A percentile compares a stretch with the other conserved stretches of the same genome.
phyloP scores from a whole-genome alignment of 2,113 vertebrate genomes.

The Tylochromis polylepis region DNA sequence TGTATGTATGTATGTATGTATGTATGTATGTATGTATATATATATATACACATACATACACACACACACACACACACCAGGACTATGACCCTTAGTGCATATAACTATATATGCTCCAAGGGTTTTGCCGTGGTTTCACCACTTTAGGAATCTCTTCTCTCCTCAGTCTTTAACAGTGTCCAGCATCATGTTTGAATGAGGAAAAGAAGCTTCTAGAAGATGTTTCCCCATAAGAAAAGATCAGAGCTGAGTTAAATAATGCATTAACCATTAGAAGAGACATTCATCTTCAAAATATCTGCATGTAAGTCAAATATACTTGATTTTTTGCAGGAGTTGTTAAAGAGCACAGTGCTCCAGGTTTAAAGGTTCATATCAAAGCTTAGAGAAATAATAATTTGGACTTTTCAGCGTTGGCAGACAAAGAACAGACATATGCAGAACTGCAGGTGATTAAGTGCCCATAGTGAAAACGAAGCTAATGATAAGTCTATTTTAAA shows the following conservation, averaged over 20 bases:
- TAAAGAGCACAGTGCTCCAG: background rate
- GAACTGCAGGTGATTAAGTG: fast-evolving
- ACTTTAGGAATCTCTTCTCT: background rate
- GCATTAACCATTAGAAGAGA: background rate
- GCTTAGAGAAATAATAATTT: background rate
- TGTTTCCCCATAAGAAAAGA: background rate
- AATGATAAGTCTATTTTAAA: background rate
- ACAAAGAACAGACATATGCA: background rate
- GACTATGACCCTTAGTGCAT: background rate
- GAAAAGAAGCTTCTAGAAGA: background rate
- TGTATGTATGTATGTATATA: too few species aligned
- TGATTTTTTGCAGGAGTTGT: background rate
- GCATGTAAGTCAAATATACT: background rate
- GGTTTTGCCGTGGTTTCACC: background rate
- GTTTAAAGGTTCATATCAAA: background rate
- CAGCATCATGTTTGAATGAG: background rate
- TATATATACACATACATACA: too few species aligned
- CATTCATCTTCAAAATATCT: fast-evolving
- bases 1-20: too few species aligned
- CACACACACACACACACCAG: too few species aligned
- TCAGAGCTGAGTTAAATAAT: background rate
- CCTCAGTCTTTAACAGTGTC: background rate
- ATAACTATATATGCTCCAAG: background rate
- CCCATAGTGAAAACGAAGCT: fast-evolving
- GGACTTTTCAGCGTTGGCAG: background rate